Percentiles rank a stretch among this genome's conserved stretches.
Conservation (phyloP, 2,113 vertebrate genomes). For the Struthio camelus region DNA sequence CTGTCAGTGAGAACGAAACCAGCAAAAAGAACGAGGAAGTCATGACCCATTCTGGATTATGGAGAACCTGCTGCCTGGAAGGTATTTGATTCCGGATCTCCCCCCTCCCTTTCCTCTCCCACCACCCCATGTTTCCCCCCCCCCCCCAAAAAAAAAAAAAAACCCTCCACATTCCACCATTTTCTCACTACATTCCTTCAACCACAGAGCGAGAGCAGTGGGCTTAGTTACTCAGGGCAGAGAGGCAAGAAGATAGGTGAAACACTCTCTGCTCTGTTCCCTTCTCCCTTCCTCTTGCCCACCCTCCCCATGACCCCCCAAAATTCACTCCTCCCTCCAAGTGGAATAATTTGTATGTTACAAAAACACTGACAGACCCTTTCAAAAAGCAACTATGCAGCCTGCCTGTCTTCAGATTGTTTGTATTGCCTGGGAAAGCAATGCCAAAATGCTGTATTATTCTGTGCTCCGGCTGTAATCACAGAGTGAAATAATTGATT, state of each 20-base stretch:
- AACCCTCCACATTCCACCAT: constrained; percentile 79
- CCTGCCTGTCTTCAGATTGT: constrained; percentile 62
- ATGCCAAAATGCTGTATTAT: constrained; percentile 52
- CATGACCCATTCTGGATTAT: constrained; percentile 99
- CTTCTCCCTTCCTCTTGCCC: background rate
- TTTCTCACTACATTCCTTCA: constrained; percentile 77
- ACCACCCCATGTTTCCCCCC: constrained; percentile 28
- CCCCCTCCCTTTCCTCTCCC: constrained; percentile 5
- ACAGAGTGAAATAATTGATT: constrained; percentile 45
- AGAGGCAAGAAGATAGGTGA: constrained; percentile 63
- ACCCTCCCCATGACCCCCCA: background rate
- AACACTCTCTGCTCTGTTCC: constrained; percentile 32
- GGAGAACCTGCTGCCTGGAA: constrained; percentile 99
- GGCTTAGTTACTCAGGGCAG: constrained; percentile 70
- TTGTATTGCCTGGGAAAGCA: constrained; percentile 50
- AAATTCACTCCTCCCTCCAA: constrained; percentile 28
- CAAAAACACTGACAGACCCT: constrained; percentile 51
- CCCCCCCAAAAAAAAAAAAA: constrained; percentile 63
- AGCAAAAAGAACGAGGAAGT: constrained; percentile 99
- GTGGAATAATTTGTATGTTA: constrained; percentile 40
- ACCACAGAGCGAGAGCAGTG: constrained; percentile 37
- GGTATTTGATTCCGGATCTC: constrained; percentile 83
- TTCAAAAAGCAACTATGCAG: constrained; percentile 34
- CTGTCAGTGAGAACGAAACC: constrained; percentile 96
- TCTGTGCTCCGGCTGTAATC: constrained; percentile 5